Percentiles rank a stretch among this genome's conserved stretches.
These are phyloP conservation scores for Caenorhabditis imperialis DNA, from an alignment of 2,888 invertebrate genomes.

Conservation along the genomic window DNA sequence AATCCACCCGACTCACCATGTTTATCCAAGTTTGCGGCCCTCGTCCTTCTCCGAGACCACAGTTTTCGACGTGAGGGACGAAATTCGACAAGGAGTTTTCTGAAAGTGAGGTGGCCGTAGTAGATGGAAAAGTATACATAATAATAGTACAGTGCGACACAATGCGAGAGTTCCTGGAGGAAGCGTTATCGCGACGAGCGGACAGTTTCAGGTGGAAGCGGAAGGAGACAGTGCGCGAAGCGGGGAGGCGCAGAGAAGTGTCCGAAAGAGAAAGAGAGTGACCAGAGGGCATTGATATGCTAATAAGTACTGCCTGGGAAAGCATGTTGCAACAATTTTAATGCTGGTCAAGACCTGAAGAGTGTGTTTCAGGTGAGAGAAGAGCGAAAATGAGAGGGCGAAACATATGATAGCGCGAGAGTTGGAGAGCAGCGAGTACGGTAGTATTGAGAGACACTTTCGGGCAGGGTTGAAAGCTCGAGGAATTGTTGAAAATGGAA, in stretches of 20 bases:
- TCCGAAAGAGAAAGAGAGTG: conserved; percentile 22
- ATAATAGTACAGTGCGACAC: conserved; percentile 26
- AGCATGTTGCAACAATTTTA: conserved; percentile 31
- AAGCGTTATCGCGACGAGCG: conserved; percentile 18
- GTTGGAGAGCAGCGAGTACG: too few species aligned
- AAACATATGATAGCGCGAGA: conserved; percentile 11
- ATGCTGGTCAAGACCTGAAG: background rate
- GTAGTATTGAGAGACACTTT: too few species aligned
- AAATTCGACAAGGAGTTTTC: conserved; percentile 9
- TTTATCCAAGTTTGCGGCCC: conserved; percentile 36
- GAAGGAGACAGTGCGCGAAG: conserved; percentile 11
- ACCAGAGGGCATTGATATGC: conserved; percentile 38
- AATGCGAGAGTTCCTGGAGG: conserved; percentile 20
- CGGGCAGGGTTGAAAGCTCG: background rate
- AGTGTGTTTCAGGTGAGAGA: conserved; percentile 10
- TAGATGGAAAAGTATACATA: conserved; percentile 6
- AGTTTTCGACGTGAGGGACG: background rate
- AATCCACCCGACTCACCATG: conserved; percentile 18
- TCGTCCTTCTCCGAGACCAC: conserved; percentile 1
- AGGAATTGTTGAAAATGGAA: conserved; percentile 7
- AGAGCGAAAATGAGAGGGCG: background rate
- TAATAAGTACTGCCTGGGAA: conserved; percentile 21
- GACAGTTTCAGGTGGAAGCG: conserved; percentile 31
- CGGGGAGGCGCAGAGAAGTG: conserved; percentile 3
- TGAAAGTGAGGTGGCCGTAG: conserved; percentile 15